Evolutionary conservation across 2,888 invertebrate species (phyloP), one percentile per base, ranked within the genome.

Genomic region (Orthonevra nobilis): DNA sequence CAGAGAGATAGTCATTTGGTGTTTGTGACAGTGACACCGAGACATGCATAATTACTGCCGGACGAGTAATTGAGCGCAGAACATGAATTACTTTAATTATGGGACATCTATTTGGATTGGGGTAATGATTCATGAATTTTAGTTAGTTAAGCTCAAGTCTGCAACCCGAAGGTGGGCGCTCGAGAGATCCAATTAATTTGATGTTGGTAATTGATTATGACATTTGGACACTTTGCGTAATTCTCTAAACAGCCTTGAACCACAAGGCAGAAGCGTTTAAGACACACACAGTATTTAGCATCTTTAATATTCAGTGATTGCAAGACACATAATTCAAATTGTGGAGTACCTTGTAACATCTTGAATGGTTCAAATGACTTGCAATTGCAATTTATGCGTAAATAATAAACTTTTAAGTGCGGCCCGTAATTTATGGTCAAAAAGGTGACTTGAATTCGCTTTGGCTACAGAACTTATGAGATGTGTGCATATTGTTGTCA

Each of bases 61-160:
- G 50, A 44, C 54, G 26, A 23, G 36, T 36, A 77, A 77, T 70
- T 77, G 64, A 14, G 46, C 56, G 56, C 5, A 42, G 40, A 60
- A 46, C 60, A n/a, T n/a, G n/a, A n/a, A n/a, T n/a, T n/a, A n/a
- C 5, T 30, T 56, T 10, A 38, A 5, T 26, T 40, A 12, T 19
- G 12, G 10, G 20, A 30, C 26, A 6, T 20, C 26, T 26, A 23
- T 10, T 28, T 12, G 20, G 14, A n/a, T 40, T 64, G 44, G 34
- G 17, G 32, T n/a, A 64, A 6, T 12, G 14, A 15, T 26, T 38
- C n/a, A n/a, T n/a, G 28, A 38, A 38, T 1, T 40, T n/a, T n/a
- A 38, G 17, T 56, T 15, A 17, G 2, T 17, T 20, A 14, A 38
- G 48, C 9, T 48, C 30, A 28, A 3, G 46, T 60, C 60, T 60